Evolutionary conservation across 2,797 vertebrate species (phyloP), one percentile per base, ranked within the genome.

Genomic region (Channa striata): DNA sequence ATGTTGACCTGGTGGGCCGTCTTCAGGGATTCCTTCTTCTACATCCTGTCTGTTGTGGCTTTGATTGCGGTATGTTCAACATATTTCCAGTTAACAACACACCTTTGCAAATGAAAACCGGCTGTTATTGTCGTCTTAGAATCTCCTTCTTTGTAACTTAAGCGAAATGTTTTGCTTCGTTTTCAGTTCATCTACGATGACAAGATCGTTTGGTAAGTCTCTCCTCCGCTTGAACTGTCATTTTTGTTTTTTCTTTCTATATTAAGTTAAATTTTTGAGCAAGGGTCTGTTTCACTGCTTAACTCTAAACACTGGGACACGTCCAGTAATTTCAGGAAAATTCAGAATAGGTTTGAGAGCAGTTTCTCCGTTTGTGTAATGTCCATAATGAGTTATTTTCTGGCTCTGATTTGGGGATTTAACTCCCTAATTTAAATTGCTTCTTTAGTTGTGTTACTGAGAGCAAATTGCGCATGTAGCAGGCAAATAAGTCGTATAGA

Each of bases 21-120:
- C 77, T 99, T 96, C 91, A 94, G 98, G 47, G 98, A 99, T 89
- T 99, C 98, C 13, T 87, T 94, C 72, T 99, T 97, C 91, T 99
- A 99, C 91, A 98, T 91, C 0, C 76, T 99, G 50, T 95, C 98
- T 9, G 96, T 99, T 58, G 0, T 99, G 5, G 77, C 97, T 52
- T 95, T 99, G 82, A 99, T 99, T 42, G 94, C 92, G 66, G 98
- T 99, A 93, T 98, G 97, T 96, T 30, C 23, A 16, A 13, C 10
- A 8, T 5, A 12, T 8, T n/a, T 36, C 5, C 14, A 14, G 21
- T 50, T n/a, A 5, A 4, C 8, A 12, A 19, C n/a, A 11, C 13
- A 11, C 5, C 48, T 43, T 59, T 39, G 43, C 12, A 25, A 1
- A 56, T 47, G 4, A 54, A 9, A 25, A 40, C 2, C 3, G 12